Base-by-base conservation (phyloP, 2,113 vertebrate genomes). In the Hystrix cristata region DNA sequence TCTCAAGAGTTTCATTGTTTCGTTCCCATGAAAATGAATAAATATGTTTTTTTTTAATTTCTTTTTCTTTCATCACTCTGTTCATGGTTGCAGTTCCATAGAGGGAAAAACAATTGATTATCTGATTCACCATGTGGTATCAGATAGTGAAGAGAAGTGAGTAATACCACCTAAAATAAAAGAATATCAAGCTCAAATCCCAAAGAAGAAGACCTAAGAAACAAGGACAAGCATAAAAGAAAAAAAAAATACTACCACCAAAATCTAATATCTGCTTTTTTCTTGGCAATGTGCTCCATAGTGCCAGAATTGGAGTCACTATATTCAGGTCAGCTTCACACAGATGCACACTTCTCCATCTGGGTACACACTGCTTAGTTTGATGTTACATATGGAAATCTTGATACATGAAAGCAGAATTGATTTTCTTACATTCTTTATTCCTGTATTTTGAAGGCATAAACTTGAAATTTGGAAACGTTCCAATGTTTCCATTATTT, bases 1-100 rank as follows among this genome's bases (percentile, higher is more conserved):
- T 94, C 60, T 80, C 5, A 80, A 95, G 21, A 74, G 31, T 46
- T 21, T 67, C 38, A 82, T 83, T 86, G 0, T 27, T 74, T 78
- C 72, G 27, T 71, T 93, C 43, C 23, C 51, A 85, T 59, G 38
- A 78, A 91, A 92, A 55, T 97, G 27, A 79, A 21, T 53, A 79
- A 60, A 67, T 62, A 43, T 51, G 23, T 43, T 8, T 12, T 29
- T 64, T 59, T 51, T 51, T 29, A 38, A 55, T 59, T 48, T 23
- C 0, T 78, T 89, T 29, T 51, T 3, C 1, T 78, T 88, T 95
- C 38, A 86, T 90, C 31, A 76, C 15, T 74, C 23, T 60, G 3
- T 9, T 65, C 21, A n/a, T 38, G 7, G 46, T 48, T 93, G 29
- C 57, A 53, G 91, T 83, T 78, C 7, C 19, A 65, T 18, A 5